A percentile compares a stretch with the other conserved stretches of the same genome.
Evolutionary conservation across 2,113 vertebrate genomes (phyloP).

Genomic region (Pseudorhombus dupliciocellatus): DNA sequence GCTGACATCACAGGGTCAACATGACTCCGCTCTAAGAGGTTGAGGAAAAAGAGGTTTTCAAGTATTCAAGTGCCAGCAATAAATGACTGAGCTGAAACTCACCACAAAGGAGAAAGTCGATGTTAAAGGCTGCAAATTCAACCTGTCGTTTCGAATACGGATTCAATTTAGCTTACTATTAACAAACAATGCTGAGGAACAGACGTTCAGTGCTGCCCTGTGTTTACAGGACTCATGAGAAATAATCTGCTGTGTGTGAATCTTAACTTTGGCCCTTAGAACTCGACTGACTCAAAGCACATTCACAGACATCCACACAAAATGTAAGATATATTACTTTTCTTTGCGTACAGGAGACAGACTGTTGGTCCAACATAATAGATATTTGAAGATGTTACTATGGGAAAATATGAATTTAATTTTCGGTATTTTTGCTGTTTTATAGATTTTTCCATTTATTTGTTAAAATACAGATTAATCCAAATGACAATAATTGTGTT

Average conservation of each 20-base stretch:
- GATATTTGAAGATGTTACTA: no score
- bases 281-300: not conserved
- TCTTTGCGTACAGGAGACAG: not conserved
- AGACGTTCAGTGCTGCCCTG: slow-evolving; percentile 9
- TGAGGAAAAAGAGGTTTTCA: slow-evolving; percentile 44
- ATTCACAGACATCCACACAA: no score
- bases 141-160: not conserved
- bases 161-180: not conserved
- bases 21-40: slow-evolving; percentile 3
- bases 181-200: slow-evolving; percentile 25
- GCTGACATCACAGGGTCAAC: slow-evolving; percentile 24
- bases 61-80: slow-evolving; percentile 52
- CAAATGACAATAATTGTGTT: no score
- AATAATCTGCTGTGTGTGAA: not conserved
- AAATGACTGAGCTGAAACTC: slow-evolving; percentile 12
- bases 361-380: not conserved
- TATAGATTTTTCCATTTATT: not conserved
- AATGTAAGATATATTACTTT: no score
- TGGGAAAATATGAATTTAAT: not conserved
- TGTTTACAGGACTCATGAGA: not conserved
- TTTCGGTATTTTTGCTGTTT: not conserved
- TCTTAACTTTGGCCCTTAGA: not conserved
- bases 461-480: not conserved
- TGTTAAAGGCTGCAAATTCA: slow-evolving; percentile 10
- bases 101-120: not conserved